A percentile compares a stretch with the other conserved stretches of the same genome.
Evolutionary conservation across 1,140 invertebrate genomes (phyloP).

Genomic region (Eriosoma lanigerum): DNA sequence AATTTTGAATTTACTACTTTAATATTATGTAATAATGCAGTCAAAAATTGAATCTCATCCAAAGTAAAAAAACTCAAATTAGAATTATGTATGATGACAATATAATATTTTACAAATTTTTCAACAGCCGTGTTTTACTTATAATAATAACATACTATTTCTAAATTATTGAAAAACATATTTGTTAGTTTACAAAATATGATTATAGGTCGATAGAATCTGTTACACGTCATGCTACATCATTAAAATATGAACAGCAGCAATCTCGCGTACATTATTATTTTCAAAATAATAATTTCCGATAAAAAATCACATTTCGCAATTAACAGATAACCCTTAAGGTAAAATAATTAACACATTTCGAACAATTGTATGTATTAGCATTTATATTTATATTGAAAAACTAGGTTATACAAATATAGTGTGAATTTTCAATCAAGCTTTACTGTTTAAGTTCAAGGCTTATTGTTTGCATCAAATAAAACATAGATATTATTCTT

Average conservation of each 20-base stretch:
- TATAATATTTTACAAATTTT: too few relatives aligned
- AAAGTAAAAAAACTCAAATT: too few relatives aligned
- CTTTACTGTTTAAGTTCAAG: background rate
- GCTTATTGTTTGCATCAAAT: background rate
- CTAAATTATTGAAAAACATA: too few relatives aligned
- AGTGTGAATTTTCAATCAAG: background rate
- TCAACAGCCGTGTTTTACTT: too few relatives aligned
- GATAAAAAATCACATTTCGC: conserved; percentile 4
- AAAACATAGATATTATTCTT: too few relatives aligned
- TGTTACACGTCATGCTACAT: background rate
- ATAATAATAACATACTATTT: too few relatives aligned
- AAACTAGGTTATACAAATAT: conserved; percentile 1
- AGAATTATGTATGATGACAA: too few relatives aligned
- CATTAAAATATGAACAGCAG: background rate
- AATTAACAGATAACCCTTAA: conserved; percentile 18
- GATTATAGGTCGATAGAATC: background rate
- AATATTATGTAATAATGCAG: too few relatives aligned
- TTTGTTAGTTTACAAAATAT: background rate
- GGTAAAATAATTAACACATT: background rate
- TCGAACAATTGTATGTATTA: background rate
- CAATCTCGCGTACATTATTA: background rate
- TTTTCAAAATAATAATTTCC: conserved; percentile 1
- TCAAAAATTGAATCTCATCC: too few relatives aligned
- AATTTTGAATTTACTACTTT: too few relatives aligned
- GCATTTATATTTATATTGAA: background rate